phyloP scores from a whole-genome alignment of 1,140 invertebrate genomes.

The Drosophila cardini region DNA sequence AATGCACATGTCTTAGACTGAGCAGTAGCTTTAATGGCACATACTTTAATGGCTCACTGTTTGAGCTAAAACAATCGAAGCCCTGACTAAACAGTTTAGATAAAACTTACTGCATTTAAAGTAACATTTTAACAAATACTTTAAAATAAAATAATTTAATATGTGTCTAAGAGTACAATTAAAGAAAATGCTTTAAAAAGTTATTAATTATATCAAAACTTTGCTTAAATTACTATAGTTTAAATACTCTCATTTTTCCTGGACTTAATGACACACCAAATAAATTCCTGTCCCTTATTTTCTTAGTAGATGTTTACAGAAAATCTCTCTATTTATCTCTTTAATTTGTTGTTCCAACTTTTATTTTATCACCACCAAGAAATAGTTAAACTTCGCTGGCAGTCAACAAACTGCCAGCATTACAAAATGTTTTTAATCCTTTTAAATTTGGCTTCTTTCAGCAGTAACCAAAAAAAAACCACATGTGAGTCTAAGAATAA shows the following conservation, averaged over 20 bases:
- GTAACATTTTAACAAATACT: too few relatives aligned
- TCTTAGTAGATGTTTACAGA: not conserved
- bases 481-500: slow-evolving; percentile 36
- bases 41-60: slow-evolving; percentile 17
- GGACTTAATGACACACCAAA: not conserved
- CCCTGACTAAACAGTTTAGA: too few relatives aligned
- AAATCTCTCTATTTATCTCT: slow-evolving; percentile 54
- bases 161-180: too few relatives aligned
- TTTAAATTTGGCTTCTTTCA: slow-evolving; percentile 72
- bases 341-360: slow-evolving; percentile 50
- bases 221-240: too few relatives aligned
- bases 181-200: too few relatives aligned
- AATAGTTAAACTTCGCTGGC: slow-evolving; percentile 24
- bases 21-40: not conserved
- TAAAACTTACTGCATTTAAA: too few relatives aligned
- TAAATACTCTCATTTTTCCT: too few relatives aligned
- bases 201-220: too few relatives aligned
- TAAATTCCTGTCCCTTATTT: not conserved
- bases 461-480: slow-evolving; percentile 19
- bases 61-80: not conserved
- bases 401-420: slow-evolving; percentile 60
- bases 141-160: too few relatives aligned
- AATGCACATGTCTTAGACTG: slow-evolving; percentile 5
- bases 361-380: slow-evolving; percentile 13
- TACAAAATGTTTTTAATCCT: slow-evolving; percentile 69